These are phyloP conservation scores for Cheilosia urbana DNA, from an alignment of 2,888 invertebrate genomes.

Conservation along the genomic window DNA sequence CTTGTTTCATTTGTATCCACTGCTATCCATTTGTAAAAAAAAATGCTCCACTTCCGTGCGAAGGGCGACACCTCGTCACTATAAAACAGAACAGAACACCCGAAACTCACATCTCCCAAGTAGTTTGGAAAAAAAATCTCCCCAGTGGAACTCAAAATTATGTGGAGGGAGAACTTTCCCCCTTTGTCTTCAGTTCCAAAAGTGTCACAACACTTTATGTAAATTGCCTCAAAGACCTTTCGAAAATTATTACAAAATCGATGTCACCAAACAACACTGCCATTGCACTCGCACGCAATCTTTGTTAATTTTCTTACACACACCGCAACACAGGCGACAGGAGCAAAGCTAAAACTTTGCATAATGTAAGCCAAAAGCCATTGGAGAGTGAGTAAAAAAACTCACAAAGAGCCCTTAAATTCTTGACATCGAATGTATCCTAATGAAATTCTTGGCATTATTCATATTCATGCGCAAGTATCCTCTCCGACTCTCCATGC, in stretches of 20 bases:
- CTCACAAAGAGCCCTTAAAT: constrained; percentile 30
- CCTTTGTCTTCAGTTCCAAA: neutral
- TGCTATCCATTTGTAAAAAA: no score
- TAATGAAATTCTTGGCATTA: constrained; percentile 71
- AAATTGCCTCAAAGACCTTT: neutral
- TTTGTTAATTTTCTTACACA: constrained; percentile 15
- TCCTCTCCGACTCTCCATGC: neutral
- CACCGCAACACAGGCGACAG: constrained; percentile 25
- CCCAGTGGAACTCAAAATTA: no score
- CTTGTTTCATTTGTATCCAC: no score
- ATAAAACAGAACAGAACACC: no score
- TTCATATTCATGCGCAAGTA: constrained; percentile 43
- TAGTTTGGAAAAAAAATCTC: no score
- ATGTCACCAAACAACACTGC: constrained; percentile 6
- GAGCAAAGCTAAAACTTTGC: constrained; percentile 24
- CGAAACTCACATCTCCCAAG: no score
- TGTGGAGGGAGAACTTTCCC: no score
- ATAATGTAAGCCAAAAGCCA: constrained; percentile 24
- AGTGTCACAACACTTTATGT: neutral
- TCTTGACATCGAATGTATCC: constrained; percentile 63
- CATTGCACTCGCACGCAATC: constrained; percentile 6
- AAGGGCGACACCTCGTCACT: no score
- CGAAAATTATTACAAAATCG: constrained; percentile 13
- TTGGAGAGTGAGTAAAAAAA: constrained; percentile 1
- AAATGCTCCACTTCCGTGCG: no score